These are phyloP conservation scores for Hipposideros larvatus DNA, from an alignment of 2,797 vertebrate species.

Conservation along the genomic window DNA sequence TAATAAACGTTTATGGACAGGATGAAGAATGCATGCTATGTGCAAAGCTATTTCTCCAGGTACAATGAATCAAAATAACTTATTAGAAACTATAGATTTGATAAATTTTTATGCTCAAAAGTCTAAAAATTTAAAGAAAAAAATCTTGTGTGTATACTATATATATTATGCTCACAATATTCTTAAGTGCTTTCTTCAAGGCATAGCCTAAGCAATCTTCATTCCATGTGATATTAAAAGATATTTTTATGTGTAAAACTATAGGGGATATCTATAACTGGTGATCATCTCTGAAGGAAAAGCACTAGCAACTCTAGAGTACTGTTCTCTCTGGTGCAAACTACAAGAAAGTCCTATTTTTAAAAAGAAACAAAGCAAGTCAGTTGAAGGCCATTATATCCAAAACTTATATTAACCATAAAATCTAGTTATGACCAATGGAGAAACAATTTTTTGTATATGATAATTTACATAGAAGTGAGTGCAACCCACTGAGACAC, in stretches of 20 bases:
- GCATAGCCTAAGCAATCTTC: not conserved
- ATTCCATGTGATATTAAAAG: not conserved
- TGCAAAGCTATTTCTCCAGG: not conserved
- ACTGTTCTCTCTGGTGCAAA: not conserved
- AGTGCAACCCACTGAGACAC: not conserved
- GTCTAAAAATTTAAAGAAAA: not conserved
- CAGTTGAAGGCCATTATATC: not conserved
- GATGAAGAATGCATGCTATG: not conserved
- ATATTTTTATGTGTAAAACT: not conserved
- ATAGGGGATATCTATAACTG: not conserved
- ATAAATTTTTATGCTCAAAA: not conserved
- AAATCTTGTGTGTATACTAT: not conserved
- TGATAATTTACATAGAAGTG: not conserved
- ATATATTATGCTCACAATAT: not conserved
- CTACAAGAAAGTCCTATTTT: not conserved
- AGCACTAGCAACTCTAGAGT: not conserved
- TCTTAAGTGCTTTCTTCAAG: not conserved
- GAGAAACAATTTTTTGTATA: not conserved
- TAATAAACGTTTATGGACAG: not conserved
- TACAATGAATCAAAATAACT: slow-evolving; percentile 17
- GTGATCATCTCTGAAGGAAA: not conserved
- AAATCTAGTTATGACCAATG: not conserved
- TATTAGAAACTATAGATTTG: not conserved
- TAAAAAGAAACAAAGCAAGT: not conserved
- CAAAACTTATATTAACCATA: not conserved